Percentiles rank a stretch among this genome's conserved stretches.
Conservation (phyloP, 2,888 invertebrate species). For the Bombyx huttoni region DNA sequence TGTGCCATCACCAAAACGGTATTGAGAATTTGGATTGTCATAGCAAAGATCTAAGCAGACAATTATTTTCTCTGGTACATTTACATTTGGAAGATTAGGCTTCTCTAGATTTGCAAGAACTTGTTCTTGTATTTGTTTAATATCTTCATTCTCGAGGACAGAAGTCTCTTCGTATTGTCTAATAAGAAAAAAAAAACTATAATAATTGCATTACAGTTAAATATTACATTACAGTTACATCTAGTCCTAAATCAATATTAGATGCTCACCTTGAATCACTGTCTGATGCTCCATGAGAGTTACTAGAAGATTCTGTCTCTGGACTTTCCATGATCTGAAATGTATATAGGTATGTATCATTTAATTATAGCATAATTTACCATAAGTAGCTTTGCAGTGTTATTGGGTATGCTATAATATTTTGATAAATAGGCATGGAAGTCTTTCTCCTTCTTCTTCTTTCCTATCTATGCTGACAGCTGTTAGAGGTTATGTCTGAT, state of each 20-base stretch:
- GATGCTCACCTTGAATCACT: conserved; percentile 18
- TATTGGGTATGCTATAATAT: too few relatives aligned
- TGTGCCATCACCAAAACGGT: conserved; percentile 62
- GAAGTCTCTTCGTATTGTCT: neutral
- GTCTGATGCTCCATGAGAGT: conserved; percentile 17
- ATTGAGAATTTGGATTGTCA: conserved; percentile 69
- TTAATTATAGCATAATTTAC: too few relatives aligned
- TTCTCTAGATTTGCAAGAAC: conserved; percentile 55
- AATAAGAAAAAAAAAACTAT: neutral
- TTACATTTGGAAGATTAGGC: conserved; percentile 59
- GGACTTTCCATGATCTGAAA: conserved; percentile 27
- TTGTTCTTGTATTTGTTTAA: conserved; percentile 31
- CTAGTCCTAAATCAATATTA: neutral
- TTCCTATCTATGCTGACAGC: too few relatives aligned
- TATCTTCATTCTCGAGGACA: neutral
- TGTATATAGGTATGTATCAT: neutral
- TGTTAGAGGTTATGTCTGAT: too few relatives aligned
- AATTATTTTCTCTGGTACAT: conserved; percentile 75
- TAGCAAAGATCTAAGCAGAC: conserved; percentile 75
- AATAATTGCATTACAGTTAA: too few relatives aligned
- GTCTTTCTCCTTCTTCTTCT: too few relatives aligned
- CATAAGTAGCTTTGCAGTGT: too few relatives aligned
- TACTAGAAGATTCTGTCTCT: conserved; percentile 23
- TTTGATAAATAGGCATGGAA: too few relatives aligned
- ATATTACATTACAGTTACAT: neutral